Base-by-base conservation (phyloP, 2,888 invertebrate species). In the Horisme vitalbata region DNA sequence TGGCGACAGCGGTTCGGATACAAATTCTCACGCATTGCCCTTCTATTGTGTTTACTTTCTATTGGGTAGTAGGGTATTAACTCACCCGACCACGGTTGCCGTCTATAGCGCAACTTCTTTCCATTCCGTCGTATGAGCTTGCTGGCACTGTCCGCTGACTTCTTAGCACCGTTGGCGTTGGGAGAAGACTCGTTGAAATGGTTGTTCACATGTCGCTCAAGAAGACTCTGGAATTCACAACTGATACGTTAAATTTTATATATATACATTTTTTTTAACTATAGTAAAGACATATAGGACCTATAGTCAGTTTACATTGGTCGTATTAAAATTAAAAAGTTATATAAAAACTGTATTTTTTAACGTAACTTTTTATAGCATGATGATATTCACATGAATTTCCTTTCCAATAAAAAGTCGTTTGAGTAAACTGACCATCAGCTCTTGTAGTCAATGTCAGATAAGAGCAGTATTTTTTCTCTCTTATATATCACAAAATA, bases 141-240 rank as follows among this genome's bases (percentile, higher is more conserved):
- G 34, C 93, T 91, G 4, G 89, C 83, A 61, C 94, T 94, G 50
- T 94, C 94, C 13, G 95, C 90, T 34, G 95, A 92, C 70, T 95
- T 94, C 80, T 94, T 94, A 41, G 90, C 77, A 30, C 89, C 83
- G 54, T 91, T 92, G 44, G 91, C 89, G 71, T 89, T 92, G 2
- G 86, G 78, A 30, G 91, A 90, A 14, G 85, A 83, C 68, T 94
- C 94, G 61, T 92, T 91, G 87, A 98, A 98, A 81, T 98, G 98
- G 67, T 95, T 93, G 87, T 98, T 97, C 37, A 98, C 97, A 74
- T 99, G 98, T 64, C 97, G 92, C 82, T 98, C 96, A 63, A 98
- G 87, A 49, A 96, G 93, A 49, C 91, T 92, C 95, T 95, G 90
- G 21, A 91, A 91, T 41, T 31, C 3, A 21, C n/a, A 11, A 21